A percentile compares a stretch with the other conserved stretches of the same genome.
Evolutionary conservation across 1,140 invertebrate genomes (phyloP).

Genomic region (Philopotamus ludificatus): DNA sequence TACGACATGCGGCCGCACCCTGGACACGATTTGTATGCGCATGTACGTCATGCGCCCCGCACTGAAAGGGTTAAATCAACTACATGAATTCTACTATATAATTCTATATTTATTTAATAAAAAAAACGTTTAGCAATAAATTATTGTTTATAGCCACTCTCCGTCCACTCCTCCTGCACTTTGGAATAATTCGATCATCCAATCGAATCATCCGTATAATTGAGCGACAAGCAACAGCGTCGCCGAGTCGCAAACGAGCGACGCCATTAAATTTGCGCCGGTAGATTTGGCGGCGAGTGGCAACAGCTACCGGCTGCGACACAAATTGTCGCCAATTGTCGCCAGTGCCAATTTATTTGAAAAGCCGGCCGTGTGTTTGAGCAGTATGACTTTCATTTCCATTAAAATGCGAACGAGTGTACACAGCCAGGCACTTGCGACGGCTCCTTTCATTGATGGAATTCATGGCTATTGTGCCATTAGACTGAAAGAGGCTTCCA

Average conservation of each 20-base stretch:
- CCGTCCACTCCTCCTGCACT: too few species aligned
- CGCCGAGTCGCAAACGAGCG: not conserved
- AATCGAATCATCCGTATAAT: too few species aligned
- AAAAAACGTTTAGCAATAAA: too few species aligned
- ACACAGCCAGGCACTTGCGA: slow-evolving; percentile 7
- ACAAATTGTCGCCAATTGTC: slow-evolving; percentile 10
- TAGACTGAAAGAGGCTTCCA: slow-evolving; percentile 16
- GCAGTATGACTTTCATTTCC: slow-evolving; percentile 31
- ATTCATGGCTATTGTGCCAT: slow-evolving; percentile 21
- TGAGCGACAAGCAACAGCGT: too few species aligned
- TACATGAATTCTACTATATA: too few species aligned
- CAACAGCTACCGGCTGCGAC: not conserved
- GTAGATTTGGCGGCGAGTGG: not conserved
- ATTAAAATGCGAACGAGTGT: slow-evolving; percentile 28
- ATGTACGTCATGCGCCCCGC: too few species aligned
- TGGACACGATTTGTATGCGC: too few species aligned
- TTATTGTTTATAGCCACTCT: too few species aligned
- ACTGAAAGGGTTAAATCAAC: too few species aligned
- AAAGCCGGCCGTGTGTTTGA: slow-evolving; percentile 5
- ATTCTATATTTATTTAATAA: too few species aligned
- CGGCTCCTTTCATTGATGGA: slow-evolving; percentile 18
- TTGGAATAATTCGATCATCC: too few species aligned
- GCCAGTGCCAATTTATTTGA: slow-evolving; percentile 10
- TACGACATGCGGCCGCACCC: too few species aligned
- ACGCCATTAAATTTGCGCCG: slow-evolving; percentile 25